Percentiles rank a stretch among this genome's conserved stretches.
Evolutionary conservation across 2,888 invertebrate species (phyloP).

Genomic region (Sarcophaga rosellei): DNA sequence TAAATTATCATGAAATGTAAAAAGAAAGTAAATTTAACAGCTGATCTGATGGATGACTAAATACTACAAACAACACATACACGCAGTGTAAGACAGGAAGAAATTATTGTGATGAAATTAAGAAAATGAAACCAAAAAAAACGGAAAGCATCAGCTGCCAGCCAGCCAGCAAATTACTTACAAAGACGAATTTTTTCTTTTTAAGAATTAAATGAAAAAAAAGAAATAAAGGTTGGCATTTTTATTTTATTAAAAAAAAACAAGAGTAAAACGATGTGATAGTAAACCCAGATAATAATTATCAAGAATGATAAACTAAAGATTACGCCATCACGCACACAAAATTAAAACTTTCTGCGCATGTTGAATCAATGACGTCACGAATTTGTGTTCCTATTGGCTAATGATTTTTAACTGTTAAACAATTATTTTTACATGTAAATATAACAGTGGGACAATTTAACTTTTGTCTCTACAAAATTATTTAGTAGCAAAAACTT

Average conservation of each 20-base stretch:
- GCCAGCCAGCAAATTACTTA: neutral
- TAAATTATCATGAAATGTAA: conserved; percentile 3
- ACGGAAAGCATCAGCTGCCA: conserved; percentile 29
- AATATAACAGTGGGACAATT: too few relatives aligned
- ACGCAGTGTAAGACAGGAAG: conserved; percentile 6
- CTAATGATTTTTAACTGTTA: too few relatives aligned
- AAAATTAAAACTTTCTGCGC: too few relatives aligned
- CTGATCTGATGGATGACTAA: conserved; percentile 32
- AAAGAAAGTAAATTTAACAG: neutral
- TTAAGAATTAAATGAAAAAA: neutral
- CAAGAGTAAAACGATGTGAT: conserved; percentile 21
- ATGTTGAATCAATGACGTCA: too few relatives aligned
- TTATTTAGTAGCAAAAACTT: too few relatives aligned
- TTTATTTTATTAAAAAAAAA: neutral
- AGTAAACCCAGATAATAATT: conserved; percentile 48
- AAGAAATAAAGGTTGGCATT: neutral
- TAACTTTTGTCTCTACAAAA: too few relatives aligned
- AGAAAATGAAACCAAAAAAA: conserved; percentile 7
- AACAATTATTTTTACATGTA: too few relatives aligned
- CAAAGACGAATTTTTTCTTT: neutral
- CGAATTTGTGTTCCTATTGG: too few relatives aligned
- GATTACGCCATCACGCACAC: too few relatives aligned
- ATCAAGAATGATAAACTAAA: too few relatives aligned
- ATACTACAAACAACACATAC: neutral
- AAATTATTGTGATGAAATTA: conserved; percentile 31